Percentiles rank a stretch among this genome's conserved stretches.
Conservation (phyloP, 2,797 vertebrate species). For the Leptatherina wallacei region DNA sequence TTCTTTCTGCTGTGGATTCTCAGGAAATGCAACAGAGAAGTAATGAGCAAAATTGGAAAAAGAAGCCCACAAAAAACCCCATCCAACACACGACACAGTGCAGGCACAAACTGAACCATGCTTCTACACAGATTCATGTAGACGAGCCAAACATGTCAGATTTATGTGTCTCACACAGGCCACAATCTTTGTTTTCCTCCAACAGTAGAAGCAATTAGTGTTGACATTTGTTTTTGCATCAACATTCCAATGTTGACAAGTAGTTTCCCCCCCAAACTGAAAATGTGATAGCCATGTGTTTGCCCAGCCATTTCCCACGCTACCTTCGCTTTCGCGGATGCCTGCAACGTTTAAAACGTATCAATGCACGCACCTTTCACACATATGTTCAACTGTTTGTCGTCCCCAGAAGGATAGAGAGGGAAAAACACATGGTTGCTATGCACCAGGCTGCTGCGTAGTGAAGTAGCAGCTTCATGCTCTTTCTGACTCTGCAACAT, state of each 20-base stretch:
- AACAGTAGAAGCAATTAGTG: constrained; percentile 57
- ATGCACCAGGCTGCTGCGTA: constrained; percentile 6
- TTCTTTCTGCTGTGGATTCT: constrained; percentile 16
- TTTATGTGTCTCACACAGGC: constrained; percentile 59
- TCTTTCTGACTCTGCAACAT: constrained; percentile 55
- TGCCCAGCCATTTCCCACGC: constrained; percentile 57
- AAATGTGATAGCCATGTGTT: constrained; percentile 60
- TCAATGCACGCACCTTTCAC: constrained; percentile 52
- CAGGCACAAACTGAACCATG: constrained; percentile 9
- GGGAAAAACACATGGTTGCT: constrained; percentile 66
- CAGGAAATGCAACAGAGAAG: constrained; percentile 19
- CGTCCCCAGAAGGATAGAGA: constrained; percentile 35
- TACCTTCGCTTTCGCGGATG: constrained; percentile 48
- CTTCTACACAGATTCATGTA: constrained; percentile 20
- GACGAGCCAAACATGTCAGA: constrained; percentile 46
- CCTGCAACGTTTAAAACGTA: constrained; percentile 59
- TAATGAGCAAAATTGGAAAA: constrained; percentile 23
- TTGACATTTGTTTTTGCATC: constrained; percentile 68
- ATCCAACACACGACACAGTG: background rate
- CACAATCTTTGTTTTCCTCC: constrained; percentile 43
- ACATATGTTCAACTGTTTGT: constrained; percentile 58
- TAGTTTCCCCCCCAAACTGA: constrained; percentile 47
- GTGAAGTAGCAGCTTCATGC: constrained; percentile 22
- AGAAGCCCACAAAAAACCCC: constrained; percentile 4
- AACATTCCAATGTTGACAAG: constrained; percentile 67